Conservation (phyloP, 2,797 vertebrate species). For the Philypnodon macrostomus region DNA sequence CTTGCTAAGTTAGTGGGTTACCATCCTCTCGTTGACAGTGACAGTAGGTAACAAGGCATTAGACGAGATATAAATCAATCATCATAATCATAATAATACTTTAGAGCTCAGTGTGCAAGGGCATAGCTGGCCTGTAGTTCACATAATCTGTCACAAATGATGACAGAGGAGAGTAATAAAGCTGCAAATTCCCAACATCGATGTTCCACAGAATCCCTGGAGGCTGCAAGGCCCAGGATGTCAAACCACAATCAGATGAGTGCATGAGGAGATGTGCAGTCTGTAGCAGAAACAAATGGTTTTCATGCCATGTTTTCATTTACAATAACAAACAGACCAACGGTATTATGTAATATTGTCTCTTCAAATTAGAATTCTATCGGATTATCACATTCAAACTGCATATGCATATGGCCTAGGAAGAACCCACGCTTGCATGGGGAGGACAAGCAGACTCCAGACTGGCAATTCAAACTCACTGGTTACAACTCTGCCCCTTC, state of each 20-base stretch:
- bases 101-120: constrained; percentile 68
- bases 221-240: constrained; percentile 14
- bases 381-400: too few species aligned
- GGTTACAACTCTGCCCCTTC: too few species aligned
- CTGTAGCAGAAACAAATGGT: constrained; percentile 6
- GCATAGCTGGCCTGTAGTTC: constrained; percentile 70
- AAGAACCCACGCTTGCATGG: too few species aligned
- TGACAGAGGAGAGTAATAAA: constrained; percentile 71
- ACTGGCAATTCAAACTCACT: too few species aligned
- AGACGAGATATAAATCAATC: constrained; percentile 76
- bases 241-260: constrained; percentile 7
- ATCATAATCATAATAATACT: constrained; percentile 72
- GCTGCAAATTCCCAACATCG: constrained; percentile 47
- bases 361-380: too few species aligned
- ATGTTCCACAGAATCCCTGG: constrained; percentile 37
- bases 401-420: too few species aligned
- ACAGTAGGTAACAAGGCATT: constrained; percentile 73
- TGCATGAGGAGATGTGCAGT: constrained; percentile 9
- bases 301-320: background rate
- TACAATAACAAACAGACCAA: background rate
- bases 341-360: too few species aligned
- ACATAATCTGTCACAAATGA: constrained; percentile 64
- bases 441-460: too few species aligned
- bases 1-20: constrained; percentile 61
- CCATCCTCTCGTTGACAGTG: constrained; percentile 65